Base-by-base conservation (phyloP, 2,113 vertebrate species). In the Phalacrocorax brasilianus region DNA sequence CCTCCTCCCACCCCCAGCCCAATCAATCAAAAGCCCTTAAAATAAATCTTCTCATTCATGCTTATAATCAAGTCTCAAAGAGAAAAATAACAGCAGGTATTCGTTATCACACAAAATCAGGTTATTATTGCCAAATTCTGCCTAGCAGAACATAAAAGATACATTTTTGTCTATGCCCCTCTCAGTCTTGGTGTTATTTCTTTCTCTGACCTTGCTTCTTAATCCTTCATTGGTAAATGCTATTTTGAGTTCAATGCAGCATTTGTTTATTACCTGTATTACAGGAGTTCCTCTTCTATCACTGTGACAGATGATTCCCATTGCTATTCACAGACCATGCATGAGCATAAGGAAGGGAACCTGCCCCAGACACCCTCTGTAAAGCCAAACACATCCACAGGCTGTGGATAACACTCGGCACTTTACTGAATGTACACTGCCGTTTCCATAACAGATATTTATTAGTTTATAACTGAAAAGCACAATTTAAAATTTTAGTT, bases 21-120 rank as follows among this genome's bases (percentile, higher is more conserved):
- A 85, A 79, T 95, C 97, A 95, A 86, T 95, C 96, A 96, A 93
- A 96, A 89, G 4, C 49, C 44, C 94, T 96, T 95, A 89, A 97
- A 97, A 96, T 95, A 94, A 79, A 79, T 85, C 84, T 85, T 82
- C 92, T 89, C 97, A 96, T 97, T 96, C 97, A 96, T 97, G 58
- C 72, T 94, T 92, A 82, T 63, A 93, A 96, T 88, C 86, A 96
- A 61, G 74, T 19, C 53, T 85, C 19, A 62, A 45, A 85, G 56
- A 95, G 56, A 94, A 93, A 93, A 93, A 79, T 93, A 89, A 87
- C 71, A 73, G 40, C 40, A 87, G 80, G 49, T 81, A 78, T 84
- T 94, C 20, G 5, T 53, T 73, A 66, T 30, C 45, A 38, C 38
- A 78, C 12, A 73, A 79, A 96, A 91, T 75, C 44, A 65, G 70